A percentile compares a stretch with the other conserved stretches of the same genome.
Conservation (phyloP, 64 coral and sea anemone species). For the Actinia equina region DNA sequence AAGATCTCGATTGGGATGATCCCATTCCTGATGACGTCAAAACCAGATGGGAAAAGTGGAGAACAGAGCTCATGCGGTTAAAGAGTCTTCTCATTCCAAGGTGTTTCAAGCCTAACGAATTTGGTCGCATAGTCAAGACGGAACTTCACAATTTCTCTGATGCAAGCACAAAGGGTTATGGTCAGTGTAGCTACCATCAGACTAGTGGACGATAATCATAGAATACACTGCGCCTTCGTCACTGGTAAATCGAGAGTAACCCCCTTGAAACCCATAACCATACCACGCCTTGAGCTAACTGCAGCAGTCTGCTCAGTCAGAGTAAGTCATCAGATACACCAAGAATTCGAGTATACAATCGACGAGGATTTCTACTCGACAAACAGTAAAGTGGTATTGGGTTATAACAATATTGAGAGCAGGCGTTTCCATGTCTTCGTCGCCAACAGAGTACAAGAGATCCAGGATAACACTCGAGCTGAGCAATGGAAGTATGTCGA, state of each 20-base stretch:
- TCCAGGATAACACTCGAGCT: not conserved
- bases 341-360: not conserved
- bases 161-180: slow-evolving; percentile 39
- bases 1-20: slow-evolving; percentile 29
- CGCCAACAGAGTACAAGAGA: slow-evolving; percentile 25
- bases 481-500: slow-evolving; percentile 45
- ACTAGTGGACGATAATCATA: not conserved
- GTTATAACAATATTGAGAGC: slow-evolving; percentile 23
- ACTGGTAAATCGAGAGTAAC: slow-evolving; percentile 11
- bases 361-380: slow-evolving; percentile 15
- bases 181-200: slow-evolving; percentile 43
- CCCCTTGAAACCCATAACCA: not conserved
- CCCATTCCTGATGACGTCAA: not conserved
- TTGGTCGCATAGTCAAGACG: not conserved
- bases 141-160: slow-evolving; percentile 46
- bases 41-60: not conserved
- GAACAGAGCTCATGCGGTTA: not conserved
- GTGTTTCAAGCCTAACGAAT: slow-evolving; percentile 31
- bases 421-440: slow-evolving; percentile 37
- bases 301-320: not conserved
- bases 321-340: not conserved
- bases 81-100: not conserved
- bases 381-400: slow-evolving; percentile 20
- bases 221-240: slow-evolving; percentile 12
- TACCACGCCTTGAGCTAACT: slow-evolving; percentile 27